phyloP scores from a whole-genome alignment of 2,113 vertebrate genomes.

The Mugil cephalus region DNA sequence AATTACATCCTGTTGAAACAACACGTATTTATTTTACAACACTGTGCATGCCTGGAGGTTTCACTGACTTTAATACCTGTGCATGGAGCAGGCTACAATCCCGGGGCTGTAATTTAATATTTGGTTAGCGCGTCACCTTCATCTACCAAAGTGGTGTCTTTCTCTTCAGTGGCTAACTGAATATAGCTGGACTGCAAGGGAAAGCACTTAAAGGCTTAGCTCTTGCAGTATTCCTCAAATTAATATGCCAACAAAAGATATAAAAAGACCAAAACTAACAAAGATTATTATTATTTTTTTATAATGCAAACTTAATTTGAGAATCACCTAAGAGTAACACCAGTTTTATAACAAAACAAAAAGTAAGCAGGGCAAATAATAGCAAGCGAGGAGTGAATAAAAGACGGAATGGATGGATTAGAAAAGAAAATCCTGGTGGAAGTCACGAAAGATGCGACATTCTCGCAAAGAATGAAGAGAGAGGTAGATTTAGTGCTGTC shows the following conservation, averaged over 20 bases:
- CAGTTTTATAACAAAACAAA: no score
- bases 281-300: no score
- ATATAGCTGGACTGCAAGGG: slow-evolving; percentile 1
- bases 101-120: slow-evolving; percentile 1
- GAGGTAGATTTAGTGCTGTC: background rate
- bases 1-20: no score
- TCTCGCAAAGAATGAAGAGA: background rate
- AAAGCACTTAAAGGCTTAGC: no score
- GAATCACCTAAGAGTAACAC: background rate
- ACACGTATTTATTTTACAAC: no score
- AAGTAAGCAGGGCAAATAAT: background rate
- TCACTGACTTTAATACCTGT: background rate
- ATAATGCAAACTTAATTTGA: background rate
- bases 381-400: no score
- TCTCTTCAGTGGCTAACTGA: background rate
- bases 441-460: background rate
- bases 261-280: no score
- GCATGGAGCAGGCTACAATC: background rate
- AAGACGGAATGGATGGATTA: no score
- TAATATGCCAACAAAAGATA: no score
- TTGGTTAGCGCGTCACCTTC: background rate
- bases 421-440: background rate
- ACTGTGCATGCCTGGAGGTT: background rate
- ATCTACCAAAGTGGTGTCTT: slow-evolving; percentile 14
- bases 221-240: no score